A percentile compares a stretch with the other conserved stretches of the same genome.
phyloP scores from a whole-genome alignment of 2,888 invertebrate species.

The Acleris literana region DNA sequence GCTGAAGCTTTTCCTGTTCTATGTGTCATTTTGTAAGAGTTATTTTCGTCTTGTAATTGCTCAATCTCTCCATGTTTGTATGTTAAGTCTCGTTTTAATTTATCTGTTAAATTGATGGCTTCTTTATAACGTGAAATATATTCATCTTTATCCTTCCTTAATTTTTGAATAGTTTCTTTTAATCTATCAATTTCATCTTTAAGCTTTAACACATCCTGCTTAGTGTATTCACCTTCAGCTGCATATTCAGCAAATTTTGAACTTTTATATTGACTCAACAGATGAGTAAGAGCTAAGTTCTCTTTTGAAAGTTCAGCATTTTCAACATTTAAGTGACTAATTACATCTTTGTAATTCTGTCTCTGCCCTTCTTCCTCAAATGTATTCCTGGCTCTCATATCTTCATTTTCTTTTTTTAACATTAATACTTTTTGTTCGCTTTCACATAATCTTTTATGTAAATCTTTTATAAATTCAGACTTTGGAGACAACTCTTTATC shows the following conservation, averaged over 20 bases:
- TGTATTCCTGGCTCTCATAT: constrained; percentile 56
- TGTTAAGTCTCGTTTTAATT: constrained; percentile 70
- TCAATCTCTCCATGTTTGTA: constrained; percentile 73
- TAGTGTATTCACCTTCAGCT: constrained; percentile 55
- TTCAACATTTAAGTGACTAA: constrained; percentile 72
- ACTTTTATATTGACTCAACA: constrained; percentile 66
- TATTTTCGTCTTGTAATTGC: constrained; percentile 74
- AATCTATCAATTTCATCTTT: constrained; percentile 64
- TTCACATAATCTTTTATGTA: constrained; percentile 75
- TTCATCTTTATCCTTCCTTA: constrained; percentile 73
- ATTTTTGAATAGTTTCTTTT: constrained; percentile 58
- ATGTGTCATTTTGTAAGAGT: constrained; percentile 73
- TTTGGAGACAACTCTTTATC: constrained; percentile 46
- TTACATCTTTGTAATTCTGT: constrained; percentile 71
- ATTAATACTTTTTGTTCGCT: constrained; percentile 77
- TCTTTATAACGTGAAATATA: constrained; percentile 70
- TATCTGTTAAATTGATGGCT: constrained; percentile 64
- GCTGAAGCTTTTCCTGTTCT: constrained; percentile 72
- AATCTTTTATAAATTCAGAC: constrained; percentile 62
- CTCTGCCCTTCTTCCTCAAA: constrained; percentile 57
- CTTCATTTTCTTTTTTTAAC: constrained; percentile 77
- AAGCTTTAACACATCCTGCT: constrained; percentile 59
- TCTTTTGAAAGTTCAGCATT: constrained; percentile 75
- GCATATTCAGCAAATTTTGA: constrained; percentile 51
- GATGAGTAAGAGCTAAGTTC: constrained; percentile 70